Percentiles rank a stretch among this genome's conserved stretches.
These are phyloP conservation scores for Eptesicus fuscus DNA, from an alignment of 2,113 vertebrate species.

Conservation along the genomic window DNA sequence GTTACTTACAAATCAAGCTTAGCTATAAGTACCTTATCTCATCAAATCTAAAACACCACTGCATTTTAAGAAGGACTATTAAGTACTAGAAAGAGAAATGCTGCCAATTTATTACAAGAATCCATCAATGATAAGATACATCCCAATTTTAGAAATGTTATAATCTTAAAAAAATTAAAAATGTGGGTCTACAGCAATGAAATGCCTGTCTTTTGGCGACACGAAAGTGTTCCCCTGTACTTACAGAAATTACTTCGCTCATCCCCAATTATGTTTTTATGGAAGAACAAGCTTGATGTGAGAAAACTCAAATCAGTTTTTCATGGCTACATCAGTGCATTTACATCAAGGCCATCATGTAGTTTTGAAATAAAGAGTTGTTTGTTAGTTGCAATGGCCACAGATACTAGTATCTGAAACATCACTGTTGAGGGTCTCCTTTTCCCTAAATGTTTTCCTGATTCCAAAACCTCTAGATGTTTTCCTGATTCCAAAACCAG, in stretches of 20 bases:
- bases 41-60: background rate
- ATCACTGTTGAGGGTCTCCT: background rate
- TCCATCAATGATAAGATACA: background rate
- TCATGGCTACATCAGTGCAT: background rate
- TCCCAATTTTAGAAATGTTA: slow-evolving; percentile 30
- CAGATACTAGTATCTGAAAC: background rate
- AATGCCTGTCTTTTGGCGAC: background rate
- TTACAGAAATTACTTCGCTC: slow-evolving; percentile 22
- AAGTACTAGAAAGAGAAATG: slow-evolving; percentile 20
- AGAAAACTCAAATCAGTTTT: slow-evolving; percentile 15
- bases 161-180: slow-evolving; percentile 2
- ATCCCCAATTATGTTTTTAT: background rate
- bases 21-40: background rate
- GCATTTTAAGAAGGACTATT: background rate
- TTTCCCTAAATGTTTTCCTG: background rate
- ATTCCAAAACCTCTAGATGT: background rate
- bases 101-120: background rate
- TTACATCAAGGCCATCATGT: background rate
- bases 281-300: background rate
- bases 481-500: background rate
- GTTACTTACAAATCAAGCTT: background rate
- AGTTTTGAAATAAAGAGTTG: slow-evolving; percentile 39
- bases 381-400: background rate
- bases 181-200: background rate
- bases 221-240: background rate